These are phyloP conservation scores for Dasysyrphus tricinctus DNA, from an alignment of 2,888 invertebrate genomes.

Conservation along the genomic window DNA sequence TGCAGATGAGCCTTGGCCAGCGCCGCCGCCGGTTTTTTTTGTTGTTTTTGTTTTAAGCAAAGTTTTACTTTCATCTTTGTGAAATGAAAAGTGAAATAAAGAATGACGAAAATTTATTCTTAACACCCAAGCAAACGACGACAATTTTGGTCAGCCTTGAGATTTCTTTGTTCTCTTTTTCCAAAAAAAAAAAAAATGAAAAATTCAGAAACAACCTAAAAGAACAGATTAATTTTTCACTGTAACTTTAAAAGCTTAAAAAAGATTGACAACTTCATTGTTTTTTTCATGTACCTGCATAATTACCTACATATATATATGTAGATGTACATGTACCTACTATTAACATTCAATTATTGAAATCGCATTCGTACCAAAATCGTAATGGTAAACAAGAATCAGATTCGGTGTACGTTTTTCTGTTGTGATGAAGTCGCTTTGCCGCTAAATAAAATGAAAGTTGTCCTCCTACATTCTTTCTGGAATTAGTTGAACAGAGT, in stretches of 20 bases:
- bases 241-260: neutral
- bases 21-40: neutral
- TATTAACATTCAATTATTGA: constrained; percentile 31
- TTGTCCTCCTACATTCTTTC: constrained; percentile 80
- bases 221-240: constrained; percentile 5
- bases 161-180: constrained; percentile 42
- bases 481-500: constrained; percentile 72
- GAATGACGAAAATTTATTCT: constrained; percentile 12
- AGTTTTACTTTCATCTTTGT: constrained; percentile 70
- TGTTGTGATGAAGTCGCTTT: constrained; percentile 11
- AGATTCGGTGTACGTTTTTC: constrained; percentile 20
- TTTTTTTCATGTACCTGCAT: constrained; percentile 10
- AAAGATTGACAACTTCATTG: constrained; percentile 40
- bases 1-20: constrained; percentile 50
- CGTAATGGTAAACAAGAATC: constrained; percentile 35
- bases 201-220: constrained; percentile 22
- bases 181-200: neutral
- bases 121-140: neutral
- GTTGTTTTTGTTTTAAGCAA: neutral
- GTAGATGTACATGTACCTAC: neutral
- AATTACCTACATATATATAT: too few relatives aligned
- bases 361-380: constrained; percentile 24
- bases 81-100: constrained; percentile 70
- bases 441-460: constrained; percentile 82
- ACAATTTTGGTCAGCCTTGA: constrained; percentile 49